Conservation (phyloP, 2,113 vertebrate species). For the Morphnarchus princeps region DNA sequence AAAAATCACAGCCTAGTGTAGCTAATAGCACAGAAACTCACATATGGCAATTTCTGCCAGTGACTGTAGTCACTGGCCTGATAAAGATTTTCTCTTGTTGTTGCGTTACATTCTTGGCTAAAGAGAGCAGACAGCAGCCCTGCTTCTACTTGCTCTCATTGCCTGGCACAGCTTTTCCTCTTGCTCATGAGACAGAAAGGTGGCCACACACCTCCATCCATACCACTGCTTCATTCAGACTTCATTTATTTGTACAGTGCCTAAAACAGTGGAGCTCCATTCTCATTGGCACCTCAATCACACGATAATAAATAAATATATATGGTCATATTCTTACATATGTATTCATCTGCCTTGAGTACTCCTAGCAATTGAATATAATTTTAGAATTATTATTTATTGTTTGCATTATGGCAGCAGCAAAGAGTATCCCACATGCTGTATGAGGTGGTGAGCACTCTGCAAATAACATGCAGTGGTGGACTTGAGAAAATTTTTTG, state of each 20-base stretch:
- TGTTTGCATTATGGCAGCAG: background rate
- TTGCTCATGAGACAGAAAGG: background rate
- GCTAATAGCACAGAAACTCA: background rate
- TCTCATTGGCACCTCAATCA: background rate
- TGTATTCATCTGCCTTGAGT: background rate
- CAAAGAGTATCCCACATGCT: background rate
- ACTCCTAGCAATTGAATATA: background rate
- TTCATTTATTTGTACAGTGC: background rate
- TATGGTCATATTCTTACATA: background rate
- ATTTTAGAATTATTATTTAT: background rate
- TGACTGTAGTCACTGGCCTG: background rate
- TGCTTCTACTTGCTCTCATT: background rate
- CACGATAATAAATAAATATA: background rate
- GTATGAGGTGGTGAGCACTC: background rate
- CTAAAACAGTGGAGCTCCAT: background rate
- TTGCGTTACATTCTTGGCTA: background rate
- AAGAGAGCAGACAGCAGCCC: background rate
- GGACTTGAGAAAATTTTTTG: background rate
- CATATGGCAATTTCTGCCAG: background rate
- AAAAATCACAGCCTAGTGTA: background rate
- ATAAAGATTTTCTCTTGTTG: background rate
- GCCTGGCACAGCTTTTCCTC: background rate
- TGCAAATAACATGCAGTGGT: background rate
- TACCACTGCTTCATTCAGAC: background rate
- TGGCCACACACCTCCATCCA: background rate